These are phyloP conservation scores for Drosophila sucinea DNA, from an alignment of 1,140 invertebrate genomes.

Conservation along the genomic window DNA sequence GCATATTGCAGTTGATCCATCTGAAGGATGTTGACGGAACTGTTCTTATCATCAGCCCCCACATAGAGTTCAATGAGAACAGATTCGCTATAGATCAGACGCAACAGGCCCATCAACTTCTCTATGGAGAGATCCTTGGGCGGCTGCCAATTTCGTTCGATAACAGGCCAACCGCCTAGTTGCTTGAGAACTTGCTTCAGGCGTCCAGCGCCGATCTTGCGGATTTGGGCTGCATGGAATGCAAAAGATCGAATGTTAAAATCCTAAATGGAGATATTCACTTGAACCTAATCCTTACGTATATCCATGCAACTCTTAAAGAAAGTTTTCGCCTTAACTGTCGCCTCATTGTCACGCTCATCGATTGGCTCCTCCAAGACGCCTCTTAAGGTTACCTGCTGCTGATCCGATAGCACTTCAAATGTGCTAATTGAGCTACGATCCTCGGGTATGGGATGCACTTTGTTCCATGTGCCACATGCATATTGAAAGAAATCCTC, in stretches of 20 bases:
- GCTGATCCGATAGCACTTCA: slow-evolving; percentile 92
- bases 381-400: slow-evolving; percentile 92
- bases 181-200: slow-evolving; percentile 85
- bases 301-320: slow-evolving; percentile 94
- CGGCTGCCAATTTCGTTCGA: slow-evolving; percentile 86
- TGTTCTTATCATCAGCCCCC: slow-evolving; percentile 93
- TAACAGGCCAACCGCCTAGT: slow-evolving; percentile 92
- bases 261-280: neutral
- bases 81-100: slow-evolving; percentile 89
- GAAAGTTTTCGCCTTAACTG: slow-evolving; percentile 92
- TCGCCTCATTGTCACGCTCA: slow-evolving; percentile 88
- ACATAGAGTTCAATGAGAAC: slow-evolving; percentile 92
- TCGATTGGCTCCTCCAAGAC: slow-evolving; percentile 88
- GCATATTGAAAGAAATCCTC: slow-evolving; percentile 95
- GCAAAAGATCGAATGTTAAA: no score
- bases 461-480: slow-evolving; percentile 94
- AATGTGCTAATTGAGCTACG: slow-evolving; percentile 94
- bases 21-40: slow-evolving; percentile 93
- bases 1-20: slow-evolving; percentile 92
- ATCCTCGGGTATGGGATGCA: slow-evolving; percentile 95
- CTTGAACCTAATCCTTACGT: slow-evolving; percentile 85
- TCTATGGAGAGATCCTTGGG: slow-evolving; percentile 85
- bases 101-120: slow-evolving; percentile 87
- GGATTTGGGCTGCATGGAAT: slow-evolving; percentile 86
- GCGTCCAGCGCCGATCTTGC: slow-evolving; percentile 87